phyloP scores from a whole-genome alignment of 1,140 invertebrate species.

The Atta colombica region DNA sequence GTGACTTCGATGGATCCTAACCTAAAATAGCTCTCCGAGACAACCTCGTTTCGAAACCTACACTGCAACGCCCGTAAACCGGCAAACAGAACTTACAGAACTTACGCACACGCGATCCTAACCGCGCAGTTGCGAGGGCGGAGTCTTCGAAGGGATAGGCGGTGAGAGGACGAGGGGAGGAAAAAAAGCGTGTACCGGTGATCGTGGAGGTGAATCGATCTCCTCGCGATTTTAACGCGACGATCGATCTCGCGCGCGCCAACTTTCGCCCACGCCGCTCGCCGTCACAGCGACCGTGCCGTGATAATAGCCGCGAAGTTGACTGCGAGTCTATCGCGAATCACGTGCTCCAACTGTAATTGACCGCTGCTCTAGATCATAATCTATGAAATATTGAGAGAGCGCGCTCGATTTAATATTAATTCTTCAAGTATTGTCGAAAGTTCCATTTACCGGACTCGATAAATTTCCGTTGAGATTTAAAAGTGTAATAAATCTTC shows the following conservation, averaged over 20 bases:
- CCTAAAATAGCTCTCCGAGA: background rate
- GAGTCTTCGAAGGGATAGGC: background rate
- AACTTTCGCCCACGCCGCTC: conserved; percentile 37
- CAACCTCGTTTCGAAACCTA: background rate
- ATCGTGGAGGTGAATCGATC: conserved; percentile 3
- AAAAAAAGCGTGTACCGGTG: background rate
- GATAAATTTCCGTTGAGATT: background rate
- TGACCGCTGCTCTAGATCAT: conserved; percentile 5
- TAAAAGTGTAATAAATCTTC: background rate
- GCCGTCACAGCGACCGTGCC: conserved; percentile 7
- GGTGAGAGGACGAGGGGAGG: background rate
- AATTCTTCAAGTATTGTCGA: background rate
- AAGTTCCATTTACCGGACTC: background rate
- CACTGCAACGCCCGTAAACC: conserved; percentile 1
- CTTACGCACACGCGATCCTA: background rate
- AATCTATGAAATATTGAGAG: conserved; percentile 28
- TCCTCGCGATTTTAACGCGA: conserved; percentile 32
- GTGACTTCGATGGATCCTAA: conserved; percentile 19
- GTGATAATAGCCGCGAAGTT: conserved; percentile 26
- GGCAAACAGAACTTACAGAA: background rate
- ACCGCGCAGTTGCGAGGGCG: conserved; percentile 31
- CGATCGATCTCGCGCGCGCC: conserved; percentile 38
- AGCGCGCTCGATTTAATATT: background rate
- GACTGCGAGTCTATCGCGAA: conserved; percentile 13
- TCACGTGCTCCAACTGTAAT: conserved; percentile 19